Conservation (phyloP, 2,888 invertebrate genomes). For the Drosophila multiciliata region DNA sequence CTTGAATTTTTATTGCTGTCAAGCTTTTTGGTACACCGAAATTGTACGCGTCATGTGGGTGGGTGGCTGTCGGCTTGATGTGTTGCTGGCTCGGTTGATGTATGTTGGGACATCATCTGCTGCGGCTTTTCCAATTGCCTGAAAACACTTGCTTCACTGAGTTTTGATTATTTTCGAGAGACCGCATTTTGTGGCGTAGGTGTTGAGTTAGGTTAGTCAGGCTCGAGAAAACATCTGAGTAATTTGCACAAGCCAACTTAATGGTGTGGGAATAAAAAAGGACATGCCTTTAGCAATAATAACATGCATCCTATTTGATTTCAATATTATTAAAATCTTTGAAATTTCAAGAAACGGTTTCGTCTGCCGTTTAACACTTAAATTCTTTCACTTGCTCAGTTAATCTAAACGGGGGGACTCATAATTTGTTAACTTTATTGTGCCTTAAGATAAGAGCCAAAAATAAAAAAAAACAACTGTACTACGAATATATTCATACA, state of each 20-base stretch:
- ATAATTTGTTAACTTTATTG: constrained; percentile 6
- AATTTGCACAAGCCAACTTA: neutral
- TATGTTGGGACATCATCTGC: constrained; percentile 4
- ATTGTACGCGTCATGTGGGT: constrained; percentile 27
- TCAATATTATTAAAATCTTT: neutral
- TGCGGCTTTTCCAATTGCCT: constrained; percentile 16
- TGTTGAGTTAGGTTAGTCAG: constrained; percentile 3
- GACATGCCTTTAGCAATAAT: neutral
- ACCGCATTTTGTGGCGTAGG: neutral
- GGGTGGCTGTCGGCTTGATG: neutral
- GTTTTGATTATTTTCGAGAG: constrained; percentile 4
- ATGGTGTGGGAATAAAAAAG: neutral
- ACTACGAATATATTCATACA: neutral
- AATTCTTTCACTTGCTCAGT: neutral
- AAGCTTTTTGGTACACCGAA: constrained; percentile 39
- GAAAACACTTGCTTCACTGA: constrained; percentile 8
- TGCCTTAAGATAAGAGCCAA: neutral
- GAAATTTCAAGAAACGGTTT: neutral
- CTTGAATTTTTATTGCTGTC: constrained; percentile 65
- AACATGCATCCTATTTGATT: neutral
- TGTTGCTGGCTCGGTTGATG: constrained; percentile 1
- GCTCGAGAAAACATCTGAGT: neutral
- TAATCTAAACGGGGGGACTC: neutral
- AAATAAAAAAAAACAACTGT: neutral
- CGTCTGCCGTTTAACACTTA: neutral